phyloP scores from a whole-genome alignment of 2,797 vertebrate genomes.

The Liasis olivaceus region DNA sequence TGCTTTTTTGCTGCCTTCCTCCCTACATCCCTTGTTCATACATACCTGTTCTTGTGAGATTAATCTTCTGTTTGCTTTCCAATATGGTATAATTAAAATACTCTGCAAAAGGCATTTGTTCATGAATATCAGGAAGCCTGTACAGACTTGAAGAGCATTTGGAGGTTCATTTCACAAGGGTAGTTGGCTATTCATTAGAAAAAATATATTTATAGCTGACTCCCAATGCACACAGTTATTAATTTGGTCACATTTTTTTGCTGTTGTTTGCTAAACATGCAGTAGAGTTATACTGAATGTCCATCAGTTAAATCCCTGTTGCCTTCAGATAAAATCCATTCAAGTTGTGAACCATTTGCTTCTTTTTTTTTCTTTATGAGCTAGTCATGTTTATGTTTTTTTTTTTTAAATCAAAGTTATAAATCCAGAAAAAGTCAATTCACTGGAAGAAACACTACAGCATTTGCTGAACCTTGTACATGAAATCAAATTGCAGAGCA shows the following conservation, averaged over 20 bases:
- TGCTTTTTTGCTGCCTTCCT: neutral
- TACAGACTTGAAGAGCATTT: conserved; percentile 17
- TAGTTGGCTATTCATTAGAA: conserved; percentile 66
- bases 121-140: neutral
- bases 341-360: conserved; percentile 60
- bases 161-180: conserved; percentile 63
- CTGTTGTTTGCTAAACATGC: conserved; percentile 67
- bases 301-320: conserved; percentile 66
- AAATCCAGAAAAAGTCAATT: neutral
- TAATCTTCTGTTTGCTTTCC: conserved; percentile 29
- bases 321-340: conserved; percentile 60
- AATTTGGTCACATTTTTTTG: conserved; percentile 67
- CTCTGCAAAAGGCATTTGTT: neutral
- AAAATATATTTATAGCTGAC: conserved; percentile 64
- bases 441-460: neutral
- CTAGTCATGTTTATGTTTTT: neutral
- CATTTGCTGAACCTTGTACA: neutral
- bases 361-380: conserved; percentile 60
- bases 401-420: neutral
- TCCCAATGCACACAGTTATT: conserved; percentile 61
- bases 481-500: neutral
- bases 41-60: neutral
- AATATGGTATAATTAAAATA: conserved; percentile 6
- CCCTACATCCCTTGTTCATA: neutral
- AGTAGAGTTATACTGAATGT: conserved; percentile 54